These are phyloP conservation scores for Eupithecia pulchellata DNA, from an alignment of 2,888 invertebrate genomes.

Conservation along the genomic window DNA sequence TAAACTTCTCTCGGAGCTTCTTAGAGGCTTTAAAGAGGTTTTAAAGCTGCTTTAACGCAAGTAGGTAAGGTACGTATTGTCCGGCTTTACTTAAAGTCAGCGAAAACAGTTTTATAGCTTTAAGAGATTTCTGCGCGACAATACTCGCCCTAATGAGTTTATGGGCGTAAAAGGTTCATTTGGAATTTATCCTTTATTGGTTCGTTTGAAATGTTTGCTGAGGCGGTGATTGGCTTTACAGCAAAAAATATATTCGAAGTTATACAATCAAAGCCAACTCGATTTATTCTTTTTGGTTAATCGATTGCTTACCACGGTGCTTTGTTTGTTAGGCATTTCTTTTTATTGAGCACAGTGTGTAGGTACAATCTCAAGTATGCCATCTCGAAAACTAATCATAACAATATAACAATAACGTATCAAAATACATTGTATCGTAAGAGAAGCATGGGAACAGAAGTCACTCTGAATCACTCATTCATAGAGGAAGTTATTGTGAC, in stretches of 20 bases:
- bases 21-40: slow-evolving; percentile 14
- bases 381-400: slow-evolving; percentile 25
- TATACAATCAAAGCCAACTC: not conserved
- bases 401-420: slow-evolving; percentile 31
- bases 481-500: slow-evolving; percentile 64
- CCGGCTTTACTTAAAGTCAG: slow-evolving; percentile 49
- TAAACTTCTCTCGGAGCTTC: slow-evolving; percentile 41
- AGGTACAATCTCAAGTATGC: slow-evolving; percentile 26
- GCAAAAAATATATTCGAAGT: not conserved
- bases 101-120: slow-evolving; percentile 67
- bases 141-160: slow-evolving; percentile 66
- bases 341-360: not conserved
- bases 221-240: slow-evolving; percentile 13
- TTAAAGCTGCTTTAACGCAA: slow-evolving; percentile 16
- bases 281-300: not conserved
- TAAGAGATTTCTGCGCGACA: slow-evolving; percentile 61
- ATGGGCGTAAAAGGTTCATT: slow-evolving; percentile 66
- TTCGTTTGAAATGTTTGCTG: slow-evolving; percentile 18
- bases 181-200: slow-evolving; percentile 41
- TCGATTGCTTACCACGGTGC: not conserved
- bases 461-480: slow-evolving; percentile 57
- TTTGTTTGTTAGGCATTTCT: not conserved
- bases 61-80: slow-evolving; percentile 69
- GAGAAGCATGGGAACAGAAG: slow-evolving; percentile 35
- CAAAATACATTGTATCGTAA: slow-evolving; percentile 37